A percentile compares a stretch with the other conserved stretches of the same genome.
Conservation (phyloP, 2,113 vertebrate species). For the Mus musculus region GRCm39 chr11:64877001-64877500, state of each 20-base stretch:
- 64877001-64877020: background rate
- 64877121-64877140: background rate
- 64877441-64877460: background rate
- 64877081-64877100: too few relatives aligned
- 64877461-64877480: background rate
- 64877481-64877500: background rate
- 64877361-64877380: background rate
- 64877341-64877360: background rate
- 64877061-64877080: background rate
- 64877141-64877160: too few relatives aligned
- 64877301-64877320: background rate
- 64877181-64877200: background rate
- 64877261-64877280: background rate
- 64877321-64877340: background rate
- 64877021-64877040: background rate
- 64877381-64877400: background rate
- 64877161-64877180: background rate
- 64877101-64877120: background rate
- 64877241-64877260: background rate
- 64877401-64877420: background rate
- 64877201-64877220: background rate
- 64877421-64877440: background rate
- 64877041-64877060: background rate
- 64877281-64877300: background rate
- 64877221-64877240: background rate